Percentiles rank a stretch among this genome's conserved stretches.
Conservation (phyloP, 2,888 invertebrate genomes). For the Tipula lateralis region DNA sequence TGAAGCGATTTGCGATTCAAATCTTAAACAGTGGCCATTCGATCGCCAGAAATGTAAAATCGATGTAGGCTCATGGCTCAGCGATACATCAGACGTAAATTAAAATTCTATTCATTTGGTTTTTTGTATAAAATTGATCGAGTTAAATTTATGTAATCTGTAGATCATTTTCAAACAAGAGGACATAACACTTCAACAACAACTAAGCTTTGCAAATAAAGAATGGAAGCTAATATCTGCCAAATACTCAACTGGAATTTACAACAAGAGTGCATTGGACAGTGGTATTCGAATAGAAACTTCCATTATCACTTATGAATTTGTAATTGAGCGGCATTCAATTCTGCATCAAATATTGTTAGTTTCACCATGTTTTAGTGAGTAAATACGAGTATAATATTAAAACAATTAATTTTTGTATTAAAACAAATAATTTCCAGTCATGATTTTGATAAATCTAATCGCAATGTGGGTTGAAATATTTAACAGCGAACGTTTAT, state of each 20-base stretch:
- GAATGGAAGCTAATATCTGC: slow-evolving; percentile 52
- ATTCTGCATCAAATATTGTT: slow-evolving; percentile 48
- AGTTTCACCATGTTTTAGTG: slow-evolving; percentile 39
- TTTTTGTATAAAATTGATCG: neutral
- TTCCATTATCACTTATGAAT: slow-evolving; percentile 46
- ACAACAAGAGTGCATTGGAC: slow-evolving; percentile 54
- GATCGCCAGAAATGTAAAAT: slow-evolving; percentile 62
- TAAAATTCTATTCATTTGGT: slow-evolving; percentile 36
- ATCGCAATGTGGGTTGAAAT: slow-evolving; percentile 56
- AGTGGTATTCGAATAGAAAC: slow-evolving; percentile 52
- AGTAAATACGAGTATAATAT: slow-evolving; percentile 50
- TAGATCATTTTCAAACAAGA: neutral
- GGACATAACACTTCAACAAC: neutral
- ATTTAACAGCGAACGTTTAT: slow-evolving; percentile 54
- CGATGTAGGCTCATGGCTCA: slow-evolving; percentile 59
- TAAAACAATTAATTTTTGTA: slow-evolving; percentile 54
- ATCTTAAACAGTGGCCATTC: slow-evolving; percentile 60
- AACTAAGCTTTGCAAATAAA: slow-evolving; percentile 43
- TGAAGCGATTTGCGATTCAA: slow-evolving; percentile 56
- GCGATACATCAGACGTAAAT: slow-evolving; percentile 59
- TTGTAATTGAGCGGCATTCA: slow-evolving; percentile 56
- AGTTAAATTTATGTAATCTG: neutral
- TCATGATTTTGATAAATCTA: slow-evolving; percentile 56
- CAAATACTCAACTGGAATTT: slow-evolving; percentile 49
- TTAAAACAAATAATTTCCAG: slow-evolving; percentile 53